Conservation (phyloP, 2,888 invertebrate genomes). For the Belgica antarctica region DNA sequence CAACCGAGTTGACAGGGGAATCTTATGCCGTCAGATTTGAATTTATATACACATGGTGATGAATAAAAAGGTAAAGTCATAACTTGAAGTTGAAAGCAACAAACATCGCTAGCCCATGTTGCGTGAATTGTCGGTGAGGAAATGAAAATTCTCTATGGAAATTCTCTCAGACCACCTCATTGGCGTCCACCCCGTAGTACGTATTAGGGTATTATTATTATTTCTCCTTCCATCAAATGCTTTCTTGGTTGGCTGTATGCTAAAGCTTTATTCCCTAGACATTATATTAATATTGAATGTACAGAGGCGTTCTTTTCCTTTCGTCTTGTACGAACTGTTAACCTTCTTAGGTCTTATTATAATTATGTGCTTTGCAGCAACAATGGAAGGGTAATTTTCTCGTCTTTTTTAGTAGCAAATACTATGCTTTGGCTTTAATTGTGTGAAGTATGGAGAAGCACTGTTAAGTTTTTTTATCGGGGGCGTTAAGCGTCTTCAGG, state of each 20-base stretch:
- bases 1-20: slow-evolving; percentile 9
- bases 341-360: slow-evolving; percentile 24
- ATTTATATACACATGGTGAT: too few species aligned
- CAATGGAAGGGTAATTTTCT: background rate
- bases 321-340: slow-evolving; percentile 8
- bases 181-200: too few species aligned
- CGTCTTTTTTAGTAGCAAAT: slow-evolving; percentile 1
- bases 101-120: too few species aligned
- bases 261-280: slow-evolving; percentile 7
- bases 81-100: too few species aligned
- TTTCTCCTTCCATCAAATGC: slow-evolving; percentile 4
- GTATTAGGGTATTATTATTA: slow-evolving; percentile 19
- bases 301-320: slow-evolving; percentile 11
- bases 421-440: background rate
- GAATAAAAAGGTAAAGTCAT: too few species aligned
- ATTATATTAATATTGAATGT: slow-evolving; percentile 29
- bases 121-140: too few species aligned
- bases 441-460: background rate
- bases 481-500: too few species aligned
- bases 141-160: too few species aligned
- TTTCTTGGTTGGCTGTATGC: background rate
- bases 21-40: slow-evolving; percentile 26
- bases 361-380: slow-evolving; percentile 15
- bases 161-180: too few species aligned
- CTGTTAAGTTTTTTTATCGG: slow-evolving; percentile 7